phyloP scores from a whole-genome alignment of 1,140 invertebrate genomes.

The Bombus confusus region DNA sequence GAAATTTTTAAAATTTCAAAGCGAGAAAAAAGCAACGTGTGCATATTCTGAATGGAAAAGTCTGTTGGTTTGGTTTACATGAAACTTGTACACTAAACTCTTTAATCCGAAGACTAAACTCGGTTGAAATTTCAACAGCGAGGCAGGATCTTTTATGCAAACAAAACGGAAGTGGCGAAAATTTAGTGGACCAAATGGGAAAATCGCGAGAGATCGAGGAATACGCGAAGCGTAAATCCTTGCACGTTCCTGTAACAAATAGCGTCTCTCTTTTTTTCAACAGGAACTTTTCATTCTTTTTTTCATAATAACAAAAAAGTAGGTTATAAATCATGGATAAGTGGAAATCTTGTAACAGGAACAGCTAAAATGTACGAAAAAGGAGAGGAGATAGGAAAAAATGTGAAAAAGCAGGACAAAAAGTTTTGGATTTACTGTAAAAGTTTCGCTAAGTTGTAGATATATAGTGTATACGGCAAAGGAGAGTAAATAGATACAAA shows the following conservation, averaged over 20 bases:
- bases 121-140: conserved; percentile 14
- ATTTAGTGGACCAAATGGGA: conserved; percentile 26
- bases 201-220: conserved; percentile 13
- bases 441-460: conserved; percentile 19
- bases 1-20: background rate
- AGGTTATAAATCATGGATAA: conserved; percentile 43
- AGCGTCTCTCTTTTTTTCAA: background rate
- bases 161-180: conserved; percentile 7
- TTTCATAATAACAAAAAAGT: no score
- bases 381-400: background rate
- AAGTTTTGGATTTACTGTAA: conserved; percentile 12
- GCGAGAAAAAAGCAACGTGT: background rate
- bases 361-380: background rate
- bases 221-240: background rate
- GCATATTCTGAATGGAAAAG: background rate
- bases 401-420: background rate
- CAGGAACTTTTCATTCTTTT: background rate
- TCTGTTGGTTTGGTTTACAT: background rate
- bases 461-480: background rate
- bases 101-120: conserved; percentile 38
- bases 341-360: conserved; percentile 27
- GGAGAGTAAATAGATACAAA: conserved; percentile 6
- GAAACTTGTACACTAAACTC: conserved; percentile 12
- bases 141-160: background rate
- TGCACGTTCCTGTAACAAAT: background rate